phyloP scores from a whole-genome alignment of 2,888 invertebrate genomes.

The Auanema sp. region DNA sequence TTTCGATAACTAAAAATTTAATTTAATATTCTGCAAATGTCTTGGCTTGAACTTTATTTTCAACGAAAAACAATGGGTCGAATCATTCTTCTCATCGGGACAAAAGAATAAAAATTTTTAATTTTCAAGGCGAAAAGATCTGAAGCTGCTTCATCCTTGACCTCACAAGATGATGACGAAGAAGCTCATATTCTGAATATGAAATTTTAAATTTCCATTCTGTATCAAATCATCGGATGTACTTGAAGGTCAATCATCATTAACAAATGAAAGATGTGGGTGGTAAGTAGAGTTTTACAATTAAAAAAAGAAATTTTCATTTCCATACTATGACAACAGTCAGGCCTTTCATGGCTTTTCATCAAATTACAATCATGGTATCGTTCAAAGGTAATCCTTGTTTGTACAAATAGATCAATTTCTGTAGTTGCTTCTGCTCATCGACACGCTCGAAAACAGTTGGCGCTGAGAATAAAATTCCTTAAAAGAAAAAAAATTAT shows the following conservation, averaged over 20 bases:
- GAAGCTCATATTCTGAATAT: no score
- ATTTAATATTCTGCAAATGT: no score
- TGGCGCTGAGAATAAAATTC: constrained; percentile 66
- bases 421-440: constrained; percentile 45
- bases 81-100: no score
- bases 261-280: neutral
- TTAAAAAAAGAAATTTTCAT: neutral
- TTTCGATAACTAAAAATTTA: no score
- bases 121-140: no score
- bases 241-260: constrained; percentile 1
- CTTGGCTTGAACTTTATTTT: no score
- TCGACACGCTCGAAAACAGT: constrained; percentile 65
- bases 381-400: constrained; percentile 18
- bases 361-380: constrained; percentile 6
- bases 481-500: constrained; percentile 18
- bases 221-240: no score
- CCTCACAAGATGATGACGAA: no score
- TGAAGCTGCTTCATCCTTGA: no score
- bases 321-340: neutral
- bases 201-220: no score
- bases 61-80: no score
- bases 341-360: neutral
- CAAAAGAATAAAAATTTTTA: no score
- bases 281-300: neutral
- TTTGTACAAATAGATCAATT: constrained; percentile 37